Percentiles rank a stretch among this genome's conserved stretches.
phyloP scores from a whole-genome alignment of 2,113 vertebrate species.

The Oophaga pumilio region DNA sequence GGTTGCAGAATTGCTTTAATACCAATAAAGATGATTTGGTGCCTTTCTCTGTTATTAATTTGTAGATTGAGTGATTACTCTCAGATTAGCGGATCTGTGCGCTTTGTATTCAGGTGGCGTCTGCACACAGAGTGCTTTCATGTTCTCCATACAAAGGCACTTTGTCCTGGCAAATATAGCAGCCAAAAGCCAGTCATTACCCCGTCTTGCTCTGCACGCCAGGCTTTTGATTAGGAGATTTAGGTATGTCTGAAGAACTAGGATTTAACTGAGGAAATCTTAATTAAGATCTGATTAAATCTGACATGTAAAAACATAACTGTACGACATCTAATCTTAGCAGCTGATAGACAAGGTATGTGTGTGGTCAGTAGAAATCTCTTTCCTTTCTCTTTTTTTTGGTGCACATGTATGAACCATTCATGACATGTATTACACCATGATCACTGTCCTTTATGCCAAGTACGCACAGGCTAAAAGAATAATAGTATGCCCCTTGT shows the following conservation, averaged over 20 bases:
- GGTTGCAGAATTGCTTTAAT: background rate
- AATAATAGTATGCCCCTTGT: too few relatives aligned
- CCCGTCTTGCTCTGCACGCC: background rate
- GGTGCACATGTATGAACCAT: too few relatives aligned
- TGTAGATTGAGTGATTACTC: conserved; percentile 12
- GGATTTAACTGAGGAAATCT: background rate
- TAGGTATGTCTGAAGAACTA: background rate
- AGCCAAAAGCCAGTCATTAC: conserved; percentile 16
- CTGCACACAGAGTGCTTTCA: conserved; percentile 40
- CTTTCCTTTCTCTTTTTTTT: background rate
- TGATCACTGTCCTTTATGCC: too few relatives aligned
- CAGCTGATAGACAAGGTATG: background rate
- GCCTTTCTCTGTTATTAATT: conserved; percentile 11
- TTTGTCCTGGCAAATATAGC: conserved; percentile 20
- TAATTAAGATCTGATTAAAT: background rate
- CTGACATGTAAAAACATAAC: background rate
- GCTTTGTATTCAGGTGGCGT: conserved; percentile 46
- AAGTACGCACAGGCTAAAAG: too few relatives aligned
- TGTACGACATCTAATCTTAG: background rate
- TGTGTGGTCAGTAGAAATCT: background rate
- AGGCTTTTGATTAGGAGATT: background rate
- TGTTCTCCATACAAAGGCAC: conserved; percentile 44
- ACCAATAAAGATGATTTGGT: background rate
- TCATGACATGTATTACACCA: too few relatives aligned
- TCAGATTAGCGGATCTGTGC: conserved; percentile 10